Percentiles rank a stretch among this genome's conserved stretches.
phyloP scores from a whole-genome alignment of 2,797 vertebrate genomes.

The Pristis pectinata region DNA sequence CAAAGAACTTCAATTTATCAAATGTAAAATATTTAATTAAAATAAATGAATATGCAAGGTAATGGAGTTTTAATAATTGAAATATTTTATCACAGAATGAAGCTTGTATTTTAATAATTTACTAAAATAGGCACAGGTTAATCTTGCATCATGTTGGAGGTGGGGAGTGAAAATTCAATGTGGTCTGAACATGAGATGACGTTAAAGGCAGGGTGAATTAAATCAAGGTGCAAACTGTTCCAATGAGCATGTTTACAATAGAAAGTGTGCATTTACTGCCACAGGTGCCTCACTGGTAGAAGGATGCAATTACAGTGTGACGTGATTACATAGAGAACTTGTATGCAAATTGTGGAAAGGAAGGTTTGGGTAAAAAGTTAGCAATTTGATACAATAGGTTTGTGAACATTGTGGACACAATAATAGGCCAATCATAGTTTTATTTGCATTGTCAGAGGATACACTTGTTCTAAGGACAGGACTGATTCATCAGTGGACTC shows the following conservation, averaged over 20 bases:
- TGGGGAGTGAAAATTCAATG: background rate
- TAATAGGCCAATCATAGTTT: background rate
- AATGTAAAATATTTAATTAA: constrained; percentile 31
- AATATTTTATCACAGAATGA: background rate
- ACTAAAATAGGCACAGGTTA: background rate
- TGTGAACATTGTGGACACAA: background rate
- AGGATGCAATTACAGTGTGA: no score
- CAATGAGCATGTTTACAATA: background rate
- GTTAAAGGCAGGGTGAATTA: background rate
- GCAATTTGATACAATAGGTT: no score
- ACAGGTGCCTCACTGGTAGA: no score
- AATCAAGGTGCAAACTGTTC: background rate
- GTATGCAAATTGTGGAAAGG: background rate
- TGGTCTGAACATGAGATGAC: background rate
- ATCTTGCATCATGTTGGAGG: background rate
- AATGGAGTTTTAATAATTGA: constrained; percentile 35
- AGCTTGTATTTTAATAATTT: constrained; percentile 18
- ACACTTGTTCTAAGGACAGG: background rate
- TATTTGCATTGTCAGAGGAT: background rate
- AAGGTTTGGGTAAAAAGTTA: background rate
- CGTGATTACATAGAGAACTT: background rate
- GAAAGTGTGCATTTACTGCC: background rate
- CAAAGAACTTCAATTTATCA: background rate
- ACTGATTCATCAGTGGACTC: no score
- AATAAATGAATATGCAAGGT: constrained; percentile 8